phyloP scores from a whole-genome alignment of 1,140 invertebrate species.

The Diorhabda sublineata region DNA sequence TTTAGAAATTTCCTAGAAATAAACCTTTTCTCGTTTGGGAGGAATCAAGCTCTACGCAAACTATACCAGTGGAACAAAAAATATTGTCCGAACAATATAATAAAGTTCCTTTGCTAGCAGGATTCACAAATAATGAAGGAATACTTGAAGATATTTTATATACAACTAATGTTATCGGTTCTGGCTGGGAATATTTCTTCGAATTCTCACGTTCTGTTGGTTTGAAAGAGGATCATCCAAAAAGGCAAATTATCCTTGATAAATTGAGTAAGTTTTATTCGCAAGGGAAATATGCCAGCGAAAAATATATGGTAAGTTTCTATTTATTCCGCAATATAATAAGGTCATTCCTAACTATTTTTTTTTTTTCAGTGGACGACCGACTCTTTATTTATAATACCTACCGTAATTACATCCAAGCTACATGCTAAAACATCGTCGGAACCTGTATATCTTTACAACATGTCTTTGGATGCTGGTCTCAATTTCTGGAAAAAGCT shows the following conservation, averaged over 20 bases:
- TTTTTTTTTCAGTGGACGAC: not conserved
- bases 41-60: no score
- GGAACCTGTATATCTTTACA: slow-evolving; percentile 26
- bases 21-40: no score
- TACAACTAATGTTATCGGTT: not conserved
- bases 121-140: not conserved
- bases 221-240: not conserved
- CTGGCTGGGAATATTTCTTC: not conserved
- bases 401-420: slow-evolving; percentile 4
- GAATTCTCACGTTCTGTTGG: not conserved
- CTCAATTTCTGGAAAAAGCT: slow-evolving; percentile 16
- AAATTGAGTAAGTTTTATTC: not conserved
- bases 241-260: not conserved
- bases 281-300: not conserved
- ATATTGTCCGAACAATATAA: not conserved
- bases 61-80: no score
- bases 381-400: not conserved
- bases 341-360: no score
- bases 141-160: not conserved
- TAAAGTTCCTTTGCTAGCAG: not conserved
- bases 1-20: no score
- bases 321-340: not conserved
- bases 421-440: slow-evolving; percentile 16
- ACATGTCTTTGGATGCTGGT: slow-evolving; percentile 19
- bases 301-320: not conserved